Evolutionary conservation across 1,140 invertebrate genomes (phyloP).

Genomic region (Sinonovacula constricta): DNA sequence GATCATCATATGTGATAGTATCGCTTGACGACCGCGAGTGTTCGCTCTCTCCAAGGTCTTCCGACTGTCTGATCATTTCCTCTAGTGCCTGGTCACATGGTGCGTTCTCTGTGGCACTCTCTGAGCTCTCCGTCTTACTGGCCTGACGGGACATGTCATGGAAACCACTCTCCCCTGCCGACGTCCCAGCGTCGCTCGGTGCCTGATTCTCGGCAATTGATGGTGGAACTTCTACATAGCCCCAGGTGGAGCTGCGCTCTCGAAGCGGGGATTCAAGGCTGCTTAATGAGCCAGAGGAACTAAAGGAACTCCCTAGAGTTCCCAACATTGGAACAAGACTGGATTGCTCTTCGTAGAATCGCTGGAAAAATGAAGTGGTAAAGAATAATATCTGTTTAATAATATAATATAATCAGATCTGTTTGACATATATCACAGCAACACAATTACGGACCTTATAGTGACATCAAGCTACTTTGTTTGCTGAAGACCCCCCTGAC

Average conservation of each 20-base stretch:
- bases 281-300: slow-evolving; percentile 15
- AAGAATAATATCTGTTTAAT: too few relatives aligned
- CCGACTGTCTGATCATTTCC: slow-evolving; percentile 31
- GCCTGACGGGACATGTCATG: slow-evolving; percentile 74
- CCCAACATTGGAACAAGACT: slow-evolving; percentile 3
- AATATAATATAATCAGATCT: too few relatives aligned
- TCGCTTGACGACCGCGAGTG: slow-evolving; percentile 39
- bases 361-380: slow-evolving; percentile 30
- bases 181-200: slow-evolving; percentile 65
- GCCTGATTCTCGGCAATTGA: slow-evolving; percentile 51
- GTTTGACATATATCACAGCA: too few relatives aligned
- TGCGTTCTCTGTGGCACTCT: slow-evolving; percentile 54
- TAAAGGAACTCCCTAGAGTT: slow-evolving; percentile 9
- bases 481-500: too few relatives aligned
- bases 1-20: slow-evolving; percentile 40
- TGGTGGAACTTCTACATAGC: slow-evolving; percentile 51
- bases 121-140: slow-evolving; percentile 72
- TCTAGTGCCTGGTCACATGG: slow-evolving; percentile 45
- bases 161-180: slow-evolving; percentile 67
- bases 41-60: slow-evolving; percentile 33
- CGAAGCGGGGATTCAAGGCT: slow-evolving; percentile 46
- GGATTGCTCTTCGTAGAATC: slow-evolving; percentile 50
- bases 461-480: too few relatives aligned
- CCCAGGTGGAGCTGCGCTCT: slow-evolving; percentile 53
- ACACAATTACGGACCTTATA: too few relatives aligned